These are phyloP conservation scores for Archivesica marissinica DNA, from an alignment of 1,140 invertebrate species.

Conservation along the genomic window DNA sequence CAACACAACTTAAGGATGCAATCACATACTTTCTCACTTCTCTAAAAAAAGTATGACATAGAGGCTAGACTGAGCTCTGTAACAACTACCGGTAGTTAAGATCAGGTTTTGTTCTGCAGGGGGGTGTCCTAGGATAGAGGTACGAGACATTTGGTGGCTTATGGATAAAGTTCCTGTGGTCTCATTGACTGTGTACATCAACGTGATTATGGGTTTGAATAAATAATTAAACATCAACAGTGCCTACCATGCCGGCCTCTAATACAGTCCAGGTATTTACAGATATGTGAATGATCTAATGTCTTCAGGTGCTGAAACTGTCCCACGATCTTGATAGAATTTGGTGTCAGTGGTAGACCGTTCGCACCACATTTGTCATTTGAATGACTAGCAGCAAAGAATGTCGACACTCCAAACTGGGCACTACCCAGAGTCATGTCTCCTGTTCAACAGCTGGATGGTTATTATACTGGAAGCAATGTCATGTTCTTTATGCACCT, in stretches of 20 bases:
- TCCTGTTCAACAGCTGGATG: too few species aligned
- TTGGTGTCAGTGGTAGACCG: conserved; percentile 96
- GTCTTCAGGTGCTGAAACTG: conserved; percentile 93
- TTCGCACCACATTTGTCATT: conserved; percentile 97
- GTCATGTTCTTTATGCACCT: too few species aligned
- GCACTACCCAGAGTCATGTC: conserved; percentile 81
- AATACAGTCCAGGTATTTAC: conserved; percentile 95
- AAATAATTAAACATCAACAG: conserved; percentile 59
- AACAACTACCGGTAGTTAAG: neutral
- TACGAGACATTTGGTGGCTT: too few species aligned
- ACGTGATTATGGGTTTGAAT: neutral
- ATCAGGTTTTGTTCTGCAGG: neutral
- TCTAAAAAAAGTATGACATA: too few species aligned
- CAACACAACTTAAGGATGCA: too few species aligned
- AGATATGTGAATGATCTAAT: conserved; percentile 92
- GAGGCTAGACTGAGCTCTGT: too few species aligned
- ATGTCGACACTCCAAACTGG: conserved; percentile 92
- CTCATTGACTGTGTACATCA: too few species aligned
- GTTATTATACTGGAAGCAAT: too few species aligned
- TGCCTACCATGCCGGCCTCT: conserved; percentile 96
- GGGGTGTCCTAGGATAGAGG: too few species aligned
- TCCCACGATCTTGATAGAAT: conserved; percentile 97
- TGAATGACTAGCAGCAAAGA: conserved; percentile 95
- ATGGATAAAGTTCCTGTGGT: too few species aligned
- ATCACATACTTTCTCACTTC: too few species aligned